Conservation (phyloP, 1,140 invertebrate genomes). For the Panagrolaimus sp. region DNA sequence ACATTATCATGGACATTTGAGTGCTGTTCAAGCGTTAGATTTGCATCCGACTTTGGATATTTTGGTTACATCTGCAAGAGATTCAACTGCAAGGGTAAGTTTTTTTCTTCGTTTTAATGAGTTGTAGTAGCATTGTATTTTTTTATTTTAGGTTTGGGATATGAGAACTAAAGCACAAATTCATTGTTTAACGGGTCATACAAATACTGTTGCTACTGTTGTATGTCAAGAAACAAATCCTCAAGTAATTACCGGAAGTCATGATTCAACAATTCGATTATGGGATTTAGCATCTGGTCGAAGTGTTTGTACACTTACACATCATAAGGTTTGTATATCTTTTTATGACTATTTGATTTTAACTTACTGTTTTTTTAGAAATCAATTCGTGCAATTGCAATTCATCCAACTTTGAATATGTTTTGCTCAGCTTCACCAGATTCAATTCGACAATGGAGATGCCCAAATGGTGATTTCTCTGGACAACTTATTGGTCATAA, state of each 20-base stretch:
- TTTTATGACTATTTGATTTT: not conserved
- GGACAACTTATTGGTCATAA: slow-evolving; percentile 96
- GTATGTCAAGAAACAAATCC: slow-evolving; percentile 85
- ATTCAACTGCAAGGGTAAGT: slow-evolving; percentile 81
- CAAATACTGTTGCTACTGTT: slow-evolving; percentile 90
- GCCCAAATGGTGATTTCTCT: slow-evolving; percentile 93
- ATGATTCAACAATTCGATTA: slow-evolving; percentile 74
- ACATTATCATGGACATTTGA: slow-evolving; percentile 97
- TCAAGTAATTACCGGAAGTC: slow-evolving; percentile 70
- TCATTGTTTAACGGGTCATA: slow-evolving; percentile 89
- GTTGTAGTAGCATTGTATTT: not conserved
- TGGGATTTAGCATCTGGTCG: slow-evolving; percentile 96
- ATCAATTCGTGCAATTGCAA: slow-evolving; percentile 80
- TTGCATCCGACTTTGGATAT: slow-evolving; percentile 94
- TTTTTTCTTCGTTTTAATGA: not conserved
- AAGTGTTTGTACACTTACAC: slow-evolving; percentile 86
- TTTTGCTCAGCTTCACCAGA: slow-evolving; percentile 96
- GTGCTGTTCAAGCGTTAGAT: slow-evolving; percentile 86
- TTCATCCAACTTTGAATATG: slow-evolving; percentile 88
- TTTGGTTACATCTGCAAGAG: slow-evolving; percentile 83
- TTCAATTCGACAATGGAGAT: slow-evolving; percentile 98
- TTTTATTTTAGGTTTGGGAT: slow-evolving; percentile 73
- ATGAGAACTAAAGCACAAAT: slow-evolving; percentile 98
- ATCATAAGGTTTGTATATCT: slow-evolving; percentile 73
- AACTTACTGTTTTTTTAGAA: slow-evolving; percentile 64